Evolutionary conservation across 2,797 vertebrate species (phyloP), one percentile per base, ranked within the genome.

Genomic region (Catamblyrhynchus diadema): DNA sequence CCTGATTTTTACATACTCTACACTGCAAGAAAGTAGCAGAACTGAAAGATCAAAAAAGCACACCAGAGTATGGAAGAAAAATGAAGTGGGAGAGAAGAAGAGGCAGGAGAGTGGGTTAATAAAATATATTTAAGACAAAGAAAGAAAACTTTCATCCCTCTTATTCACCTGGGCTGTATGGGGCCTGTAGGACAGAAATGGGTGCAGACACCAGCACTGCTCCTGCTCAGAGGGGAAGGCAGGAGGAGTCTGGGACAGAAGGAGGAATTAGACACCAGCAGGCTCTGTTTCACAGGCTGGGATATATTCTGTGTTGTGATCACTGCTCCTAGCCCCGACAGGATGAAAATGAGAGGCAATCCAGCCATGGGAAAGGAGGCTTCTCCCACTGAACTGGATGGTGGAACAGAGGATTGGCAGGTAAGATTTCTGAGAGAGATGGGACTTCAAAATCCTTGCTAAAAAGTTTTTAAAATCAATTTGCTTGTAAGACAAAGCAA

Each of bases 161-260:
- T 17, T 2, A 4, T 1, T 35, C 18, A 14, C 14, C 47, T 0
- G 0, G 75, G 69, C 53, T 82, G 8, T 14, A 2, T 3, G 20
- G 1, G 23, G 60, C 60, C 50, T 17, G 19, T 3, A 32, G 70
- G 75, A 70, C 74, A 80, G 66, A 67, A 61, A 50, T 2, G 32
- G 88, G 25, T 23, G 45, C 39, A 44, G 37, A n/a, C 44, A 44
- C 18, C 21, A 30, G 4, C 18, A 12, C n/a, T 32, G 30, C 9
- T 64, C 74, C 57, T 86, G 33, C 71, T 81, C n/a, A 27, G 37
- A 66, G 45, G 53, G 28, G 56, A 62, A 9, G 50, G 84, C 74
- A 74, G 69, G n/a, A 74, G 65, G 25, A 53, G 20, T 35, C 20
- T 37, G 83, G 28, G 48, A 8, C 1, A 1, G 60, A 53, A 51